Evolutionary conservation across 2,113 vertebrate species (phyloP).

Genomic region (Alosa alosa): DNA sequence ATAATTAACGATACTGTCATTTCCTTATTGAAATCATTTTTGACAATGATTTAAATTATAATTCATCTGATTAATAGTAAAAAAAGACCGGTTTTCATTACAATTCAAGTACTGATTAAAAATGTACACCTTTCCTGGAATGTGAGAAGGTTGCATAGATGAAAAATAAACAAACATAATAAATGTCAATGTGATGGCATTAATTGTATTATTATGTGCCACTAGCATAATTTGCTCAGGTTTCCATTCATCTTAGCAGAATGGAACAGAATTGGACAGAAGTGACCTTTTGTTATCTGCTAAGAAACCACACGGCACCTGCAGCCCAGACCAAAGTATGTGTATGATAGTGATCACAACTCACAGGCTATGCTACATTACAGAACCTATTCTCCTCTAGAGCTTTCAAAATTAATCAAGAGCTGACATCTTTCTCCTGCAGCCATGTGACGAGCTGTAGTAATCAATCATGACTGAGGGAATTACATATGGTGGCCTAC

Average conservation of each 20-base stretch:
- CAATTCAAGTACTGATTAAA: neutral
- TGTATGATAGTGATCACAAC: neutral
- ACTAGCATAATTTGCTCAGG: neutral
- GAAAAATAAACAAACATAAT: neutral
- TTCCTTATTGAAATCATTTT: neutral
- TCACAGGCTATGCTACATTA: neutral
- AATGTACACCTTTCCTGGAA: neutral
- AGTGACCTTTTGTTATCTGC: neutral
- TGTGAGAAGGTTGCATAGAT: neutral
- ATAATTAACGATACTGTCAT: neutral
- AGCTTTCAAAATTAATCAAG: neutral
- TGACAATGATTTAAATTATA: neutral
- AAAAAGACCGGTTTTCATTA: neutral
- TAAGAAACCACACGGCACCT: neutral
- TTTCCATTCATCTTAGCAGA: neutral
- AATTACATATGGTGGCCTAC: conserved; percentile 3
- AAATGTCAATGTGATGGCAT: no score
- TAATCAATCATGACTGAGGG: neutral
- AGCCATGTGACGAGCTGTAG: neutral
- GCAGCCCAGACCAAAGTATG: neutral
- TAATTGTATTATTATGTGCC: neutral
- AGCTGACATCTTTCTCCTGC: neutral
- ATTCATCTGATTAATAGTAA: neutral
- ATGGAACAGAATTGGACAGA: neutral
- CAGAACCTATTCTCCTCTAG: neutral